phyloP scores from a whole-genome alignment of 2,113 vertebrate species.

The Elanoides forficatus region DNA sequence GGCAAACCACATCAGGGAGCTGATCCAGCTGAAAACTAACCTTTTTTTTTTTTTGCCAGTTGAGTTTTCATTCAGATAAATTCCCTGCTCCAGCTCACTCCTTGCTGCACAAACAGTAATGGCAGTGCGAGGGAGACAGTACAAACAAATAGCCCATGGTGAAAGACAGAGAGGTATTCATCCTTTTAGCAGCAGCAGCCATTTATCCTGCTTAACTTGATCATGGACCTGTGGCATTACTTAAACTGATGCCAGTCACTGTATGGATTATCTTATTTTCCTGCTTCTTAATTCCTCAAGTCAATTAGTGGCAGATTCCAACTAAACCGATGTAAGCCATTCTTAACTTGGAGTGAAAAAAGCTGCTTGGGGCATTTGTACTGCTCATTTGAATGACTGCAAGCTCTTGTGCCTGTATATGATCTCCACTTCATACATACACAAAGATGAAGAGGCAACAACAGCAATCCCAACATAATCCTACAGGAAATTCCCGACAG shows the following conservation, averaged over 20 bases:
- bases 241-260: background rate
- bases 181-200: background rate
- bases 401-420: background rate
- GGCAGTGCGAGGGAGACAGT: background rate
- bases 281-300: background rate
- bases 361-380: background rate
- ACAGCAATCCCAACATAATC: background rate
- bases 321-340: background rate
- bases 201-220: background rate
- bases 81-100: background rate
- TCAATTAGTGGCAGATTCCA: background rate
- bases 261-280: background rate
- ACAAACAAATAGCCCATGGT: background rate
- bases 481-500: background rate
- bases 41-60: background rate
- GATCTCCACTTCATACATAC: background rate
- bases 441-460: background rate
- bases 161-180: background rate
- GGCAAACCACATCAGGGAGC: background rate
- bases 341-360: background rate
- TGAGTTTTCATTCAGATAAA: background rate
- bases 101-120: background rate
- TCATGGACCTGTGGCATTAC: background rate
- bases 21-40: background rate
- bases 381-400: background rate